phyloP scores from a whole-genome alignment of 2,113 vertebrate genomes.

The Microtus pennsylvanicus region DNA sequence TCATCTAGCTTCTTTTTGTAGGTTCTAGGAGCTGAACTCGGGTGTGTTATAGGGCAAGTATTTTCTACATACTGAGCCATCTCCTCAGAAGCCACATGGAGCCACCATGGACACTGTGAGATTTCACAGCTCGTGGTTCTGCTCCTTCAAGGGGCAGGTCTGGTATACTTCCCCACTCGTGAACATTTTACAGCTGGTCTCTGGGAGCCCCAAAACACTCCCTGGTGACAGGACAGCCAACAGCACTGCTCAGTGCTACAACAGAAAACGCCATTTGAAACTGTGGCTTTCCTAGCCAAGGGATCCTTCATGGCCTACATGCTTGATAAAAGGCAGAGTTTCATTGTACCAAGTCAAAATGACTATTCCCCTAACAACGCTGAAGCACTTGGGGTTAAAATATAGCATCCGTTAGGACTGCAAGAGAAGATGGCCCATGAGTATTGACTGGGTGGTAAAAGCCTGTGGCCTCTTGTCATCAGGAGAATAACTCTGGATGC shows the following conservation, averaged over 20 bases:
- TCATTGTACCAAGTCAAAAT: conserved; percentile 17
- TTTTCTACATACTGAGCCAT: neutral
- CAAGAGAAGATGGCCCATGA: neutral
- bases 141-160: neutral
- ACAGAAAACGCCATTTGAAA: neutral
- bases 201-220: neutral
- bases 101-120: neutral
- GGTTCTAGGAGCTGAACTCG: neutral
- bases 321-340: neutral
- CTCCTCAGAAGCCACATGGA: neutral
- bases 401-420: neutral
- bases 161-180: neutral
- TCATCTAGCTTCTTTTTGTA: neutral
- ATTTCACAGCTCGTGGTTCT: neutral
- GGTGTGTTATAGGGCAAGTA: neutral
- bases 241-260: neutral
- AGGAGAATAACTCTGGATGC: neutral
- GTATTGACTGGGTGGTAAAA: conserved; percentile 9
- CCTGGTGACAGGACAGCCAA: neutral
- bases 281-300: neutral
- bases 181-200: neutral
- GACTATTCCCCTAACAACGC: neutral
- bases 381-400: neutral
- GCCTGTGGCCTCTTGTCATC: neutral
- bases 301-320: neutral